Evolutionary conservation across 2,888 invertebrate genomes (phyloP).

Genomic region (Apocheima hispidaria): DNA sequence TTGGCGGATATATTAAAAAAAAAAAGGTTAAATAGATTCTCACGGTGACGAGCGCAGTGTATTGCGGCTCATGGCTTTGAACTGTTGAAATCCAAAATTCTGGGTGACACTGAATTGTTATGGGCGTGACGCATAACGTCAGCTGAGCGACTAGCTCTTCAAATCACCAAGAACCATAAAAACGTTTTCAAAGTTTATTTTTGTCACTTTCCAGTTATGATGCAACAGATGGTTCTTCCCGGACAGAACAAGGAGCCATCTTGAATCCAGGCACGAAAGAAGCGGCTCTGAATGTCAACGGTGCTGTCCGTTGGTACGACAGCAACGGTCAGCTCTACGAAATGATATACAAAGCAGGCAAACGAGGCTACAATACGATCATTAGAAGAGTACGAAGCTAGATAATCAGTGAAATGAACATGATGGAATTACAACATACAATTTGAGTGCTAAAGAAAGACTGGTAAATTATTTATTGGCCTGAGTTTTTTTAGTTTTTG

Average conservation of each 20-base stretch:
- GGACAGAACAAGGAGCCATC: slow-evolving; percentile 79
- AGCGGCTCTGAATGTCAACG: slow-evolving; percentile 72
- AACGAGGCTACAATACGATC: slow-evolving; percentile 78
- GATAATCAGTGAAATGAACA: background rate
- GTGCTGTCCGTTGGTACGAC: slow-evolving; percentile 80
- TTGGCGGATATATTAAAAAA: too few species aligned
- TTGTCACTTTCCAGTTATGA: slow-evolving; percentile 72
- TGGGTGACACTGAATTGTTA: too few species aligned
- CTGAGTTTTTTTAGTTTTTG: slow-evolving; percentile 22
- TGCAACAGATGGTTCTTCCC: slow-evolving; percentile 82
- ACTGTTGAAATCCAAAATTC: too few species aligned
- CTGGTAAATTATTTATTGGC: slow-evolving; percentile 42
- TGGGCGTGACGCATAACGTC: too few species aligned
- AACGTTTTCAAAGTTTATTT: background rate
- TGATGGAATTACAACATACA: slow-evolving; percentile 23
- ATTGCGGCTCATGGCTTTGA: too few species aligned
- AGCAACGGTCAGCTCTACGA: slow-evolving; percentile 79
- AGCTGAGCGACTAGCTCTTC: too few species aligned
- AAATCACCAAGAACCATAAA: too few species aligned
- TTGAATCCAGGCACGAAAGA: slow-evolving; percentile 71
- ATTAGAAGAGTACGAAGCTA: slow-evolving; percentile 68
- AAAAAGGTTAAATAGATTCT: too few species aligned
- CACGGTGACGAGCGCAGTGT: too few species aligned
- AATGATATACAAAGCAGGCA: slow-evolving; percentile 83
- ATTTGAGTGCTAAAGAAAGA: slow-evolving; percentile 36